phyloP scores from a whole-genome alignment of 2,797 vertebrate species.

The Champsocephalus gunnari region DNA sequence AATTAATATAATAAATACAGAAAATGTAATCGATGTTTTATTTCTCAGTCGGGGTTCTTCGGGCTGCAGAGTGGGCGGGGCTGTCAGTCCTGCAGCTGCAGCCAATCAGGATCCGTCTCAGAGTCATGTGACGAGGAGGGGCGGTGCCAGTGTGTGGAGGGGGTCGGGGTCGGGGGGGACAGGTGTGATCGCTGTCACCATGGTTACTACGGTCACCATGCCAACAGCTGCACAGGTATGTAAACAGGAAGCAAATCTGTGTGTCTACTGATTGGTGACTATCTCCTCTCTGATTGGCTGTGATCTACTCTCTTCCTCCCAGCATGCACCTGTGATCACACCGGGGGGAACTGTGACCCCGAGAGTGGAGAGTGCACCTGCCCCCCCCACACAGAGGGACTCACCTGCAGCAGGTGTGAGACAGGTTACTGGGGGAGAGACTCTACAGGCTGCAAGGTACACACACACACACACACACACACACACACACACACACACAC shows the following conservation, averaged over 20 bases:
- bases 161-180: constrained; percentile 89
- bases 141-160: constrained; percentile 86
- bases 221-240: constrained; percentile 88
- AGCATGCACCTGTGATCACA: constrained; percentile 92
- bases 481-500: neutral
- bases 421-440: constrained; percentile 89
- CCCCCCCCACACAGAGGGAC: constrained; percentile 88
- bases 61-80: constrained; percentile 84
- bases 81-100: constrained; percentile 90
- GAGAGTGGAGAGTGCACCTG: constrained; percentile 91
- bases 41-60: constrained; percentile 87
- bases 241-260: rapidly evolving
- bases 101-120: constrained; percentile 81
- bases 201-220: constrained; percentile 86
- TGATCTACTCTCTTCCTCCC: constrained; percentile 30
- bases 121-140: constrained; percentile 86
- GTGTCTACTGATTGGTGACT: neutral
- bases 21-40: too few species aligned
- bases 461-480: neutral
- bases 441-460: constrained; percentile 91
- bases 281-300: constrained; percentile 12
- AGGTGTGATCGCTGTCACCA: constrained; percentile 89
- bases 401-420: constrained; percentile 88
- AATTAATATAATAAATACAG: too few species aligned
- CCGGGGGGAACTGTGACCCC: constrained; percentile 89